Evolutionary conservation across 2,113 vertebrate species (phyloP).

Genomic region (Oxygymnocypris stewartii): DNA sequence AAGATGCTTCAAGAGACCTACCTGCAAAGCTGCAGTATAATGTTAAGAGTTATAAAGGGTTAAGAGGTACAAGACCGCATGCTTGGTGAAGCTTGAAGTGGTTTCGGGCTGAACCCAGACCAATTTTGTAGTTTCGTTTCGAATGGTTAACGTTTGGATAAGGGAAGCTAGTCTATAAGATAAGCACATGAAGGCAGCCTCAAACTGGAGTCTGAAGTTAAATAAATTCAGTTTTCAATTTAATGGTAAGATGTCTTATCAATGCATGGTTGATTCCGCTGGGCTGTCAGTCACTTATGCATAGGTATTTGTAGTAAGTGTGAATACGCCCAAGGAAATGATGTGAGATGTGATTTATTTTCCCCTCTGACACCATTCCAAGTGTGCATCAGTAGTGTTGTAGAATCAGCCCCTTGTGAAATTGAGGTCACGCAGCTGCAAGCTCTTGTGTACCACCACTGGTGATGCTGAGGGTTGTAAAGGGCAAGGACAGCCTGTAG

Average conservation of each 20-base stretch:
- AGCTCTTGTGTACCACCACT: background rate
- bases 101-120: background rate
- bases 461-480: background rate
- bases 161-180: background rate
- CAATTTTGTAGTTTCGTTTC: background rate
- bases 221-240: conserved; percentile 9
- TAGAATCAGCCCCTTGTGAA: conserved; percentile 58
- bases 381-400: conserved; percentile 22
- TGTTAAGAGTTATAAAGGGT: too few relatives aligned
- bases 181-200: background rate
- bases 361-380: conserved; percentile 9
- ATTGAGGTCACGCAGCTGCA: conserved; percentile 57
- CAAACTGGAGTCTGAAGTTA: background rate
- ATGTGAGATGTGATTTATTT: conserved; percentile 31
- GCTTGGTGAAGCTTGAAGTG: conserved; percentile 12
- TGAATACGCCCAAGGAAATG: conserved; percentile 20
- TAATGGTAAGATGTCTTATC: conserved; percentile 25
- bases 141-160: background rate
- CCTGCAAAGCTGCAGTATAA: too few relatives aligned
- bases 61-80: background rate
- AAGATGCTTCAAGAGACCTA: too few relatives aligned
- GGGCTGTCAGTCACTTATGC: conserved; percentile 34
- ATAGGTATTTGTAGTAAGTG: conserved; percentile 1
- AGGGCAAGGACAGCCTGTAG: background rate
- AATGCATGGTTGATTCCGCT: conserved; percentile 32